Evolutionary conservation across 2,888 invertebrate species (phyloP).

Genomic region (Epiblema foenella): DNA sequence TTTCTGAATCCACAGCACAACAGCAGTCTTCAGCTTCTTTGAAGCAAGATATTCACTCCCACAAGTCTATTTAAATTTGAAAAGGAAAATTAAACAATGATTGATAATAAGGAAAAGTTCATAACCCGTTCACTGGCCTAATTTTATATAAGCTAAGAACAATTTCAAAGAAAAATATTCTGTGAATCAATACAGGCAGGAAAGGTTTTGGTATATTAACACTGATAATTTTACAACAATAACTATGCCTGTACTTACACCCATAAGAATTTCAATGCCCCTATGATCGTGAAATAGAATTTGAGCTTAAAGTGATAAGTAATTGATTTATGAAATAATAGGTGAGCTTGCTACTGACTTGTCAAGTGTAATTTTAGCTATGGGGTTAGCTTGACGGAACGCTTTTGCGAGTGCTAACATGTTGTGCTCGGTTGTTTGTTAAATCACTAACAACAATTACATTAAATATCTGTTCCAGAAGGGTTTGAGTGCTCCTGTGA

Average conservation of each 20-base stretch:
- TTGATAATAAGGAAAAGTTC: background rate
- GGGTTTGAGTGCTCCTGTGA: background rate
- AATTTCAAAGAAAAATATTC: background rate
- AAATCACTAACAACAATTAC: slow-evolving; percentile 1
- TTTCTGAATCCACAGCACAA: slow-evolving; percentile 9
- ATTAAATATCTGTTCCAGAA: background rate
- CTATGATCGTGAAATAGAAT: slow-evolving; percentile 17
- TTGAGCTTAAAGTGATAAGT: slow-evolving; percentile 39
- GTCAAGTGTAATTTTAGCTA: slow-evolving; percentile 50
- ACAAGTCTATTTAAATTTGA: slow-evolving; percentile 10
- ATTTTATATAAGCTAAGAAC: background rate
- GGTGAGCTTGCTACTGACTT: slow-evolving; percentile 63
- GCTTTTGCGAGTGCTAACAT: slow-evolving; percentile 52
- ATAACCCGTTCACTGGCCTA: background rate
- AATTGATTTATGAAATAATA: slow-evolving; percentile 48
- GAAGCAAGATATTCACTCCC: slow-evolving; percentile 5
- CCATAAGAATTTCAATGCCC: slow-evolving; percentile 1
- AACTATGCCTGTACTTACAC: slow-evolving; percentile 24
- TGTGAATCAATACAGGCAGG: slow-evolving; percentile 5
- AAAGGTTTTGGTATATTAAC: slow-evolving; percentile 50
- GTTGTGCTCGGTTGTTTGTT: slow-evolving; percentile 45
- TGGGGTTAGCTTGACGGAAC: slow-evolving; percentile 42
- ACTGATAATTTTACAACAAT: slow-evolving; percentile 42
- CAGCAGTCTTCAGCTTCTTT: slow-evolving; percentile 26
- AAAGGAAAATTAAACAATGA: slow-evolving; percentile 6